Conservation (phyloP, 2,888 invertebrate genomes). For the Allygus modestus region DNA sequence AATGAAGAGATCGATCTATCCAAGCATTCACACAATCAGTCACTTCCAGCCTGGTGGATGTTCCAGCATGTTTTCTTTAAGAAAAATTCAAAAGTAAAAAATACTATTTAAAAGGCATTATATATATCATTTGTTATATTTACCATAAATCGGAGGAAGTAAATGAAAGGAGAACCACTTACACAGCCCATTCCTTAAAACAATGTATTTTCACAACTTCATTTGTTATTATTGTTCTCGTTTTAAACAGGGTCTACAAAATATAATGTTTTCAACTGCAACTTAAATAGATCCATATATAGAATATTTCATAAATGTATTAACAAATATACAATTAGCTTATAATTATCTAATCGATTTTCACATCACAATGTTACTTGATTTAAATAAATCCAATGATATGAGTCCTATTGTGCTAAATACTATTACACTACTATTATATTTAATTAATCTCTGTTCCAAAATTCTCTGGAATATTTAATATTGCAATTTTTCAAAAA, state of each 20-base stretch:
- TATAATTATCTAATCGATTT: not conserved
- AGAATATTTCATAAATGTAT: not conserved
- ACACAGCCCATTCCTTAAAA: not conserved
- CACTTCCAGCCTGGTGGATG: too few relatives aligned
- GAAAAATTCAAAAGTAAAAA: too few relatives aligned
- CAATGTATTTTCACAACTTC: constrained; percentile 12
- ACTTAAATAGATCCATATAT: not conserved
- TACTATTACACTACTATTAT: not conserved
- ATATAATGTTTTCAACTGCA: not conserved
- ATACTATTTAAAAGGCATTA: too few relatives aligned
- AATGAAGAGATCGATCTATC: constrained; percentile 5
- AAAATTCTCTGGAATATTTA: too few relatives aligned
- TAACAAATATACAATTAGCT: not conserved
- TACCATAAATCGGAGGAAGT: too few relatives aligned
- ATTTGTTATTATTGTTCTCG: not conserved
- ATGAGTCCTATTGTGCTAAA: not conserved
- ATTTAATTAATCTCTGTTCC: not conserved
- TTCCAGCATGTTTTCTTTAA: too few relatives aligned
- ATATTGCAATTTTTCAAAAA: too few relatives aligned
- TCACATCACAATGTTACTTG: not conserved
- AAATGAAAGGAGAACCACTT: too few relatives aligned
- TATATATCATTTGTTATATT: too few relatives aligned
- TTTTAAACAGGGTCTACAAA: constrained; percentile 5
- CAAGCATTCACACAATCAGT: too few relatives aligned
- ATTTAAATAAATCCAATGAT: not conserved